A percentile compares a stretch with the other conserved stretches of the same genome.
phyloP scores from a whole-genome alignment of 2,797 vertebrate genomes.

The Squalus acanthias region DNA sequence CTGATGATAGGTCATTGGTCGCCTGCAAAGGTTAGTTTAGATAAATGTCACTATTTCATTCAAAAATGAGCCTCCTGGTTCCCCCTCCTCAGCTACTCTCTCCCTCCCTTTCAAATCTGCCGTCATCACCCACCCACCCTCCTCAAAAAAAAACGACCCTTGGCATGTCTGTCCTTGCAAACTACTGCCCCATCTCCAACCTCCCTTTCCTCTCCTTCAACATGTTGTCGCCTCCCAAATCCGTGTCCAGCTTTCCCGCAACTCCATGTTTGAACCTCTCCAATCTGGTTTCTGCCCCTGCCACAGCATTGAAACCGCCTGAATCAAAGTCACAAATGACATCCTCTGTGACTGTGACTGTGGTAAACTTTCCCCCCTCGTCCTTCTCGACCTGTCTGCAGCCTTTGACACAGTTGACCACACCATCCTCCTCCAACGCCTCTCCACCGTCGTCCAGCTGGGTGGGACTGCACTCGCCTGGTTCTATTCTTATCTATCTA shows the following conservation, averaged over 20 bases:
- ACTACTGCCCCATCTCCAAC: no score
- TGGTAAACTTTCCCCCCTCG: background rate
- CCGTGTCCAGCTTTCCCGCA: background rate
- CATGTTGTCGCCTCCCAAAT: background rate
- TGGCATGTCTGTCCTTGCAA: no score
- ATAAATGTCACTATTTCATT: no score
- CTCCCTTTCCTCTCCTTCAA: background rate
- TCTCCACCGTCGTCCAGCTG: background rate
- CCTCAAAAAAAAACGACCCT: no score
- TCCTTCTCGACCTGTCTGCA: no score
- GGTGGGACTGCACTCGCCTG: background rate
- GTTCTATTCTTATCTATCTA: background rate
- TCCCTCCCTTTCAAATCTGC: no score
- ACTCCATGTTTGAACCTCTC: background rate
- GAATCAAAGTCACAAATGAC: background rate
- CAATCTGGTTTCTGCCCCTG: background rate
- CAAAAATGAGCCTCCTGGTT: no score
- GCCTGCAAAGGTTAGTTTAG: no score
- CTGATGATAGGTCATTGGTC: no score
- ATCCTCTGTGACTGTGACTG: background rate
- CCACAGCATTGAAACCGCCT: background rate
- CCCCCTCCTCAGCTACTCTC: no score
- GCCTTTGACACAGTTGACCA: background rate
- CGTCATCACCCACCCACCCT: no score
- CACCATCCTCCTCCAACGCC: background rate